Percentiles rank a stretch among this genome's conserved stretches.
phyloP scores from a whole-genome alignment of 2,888 invertebrate genomes.

The Sesamia inferens region DNA sequence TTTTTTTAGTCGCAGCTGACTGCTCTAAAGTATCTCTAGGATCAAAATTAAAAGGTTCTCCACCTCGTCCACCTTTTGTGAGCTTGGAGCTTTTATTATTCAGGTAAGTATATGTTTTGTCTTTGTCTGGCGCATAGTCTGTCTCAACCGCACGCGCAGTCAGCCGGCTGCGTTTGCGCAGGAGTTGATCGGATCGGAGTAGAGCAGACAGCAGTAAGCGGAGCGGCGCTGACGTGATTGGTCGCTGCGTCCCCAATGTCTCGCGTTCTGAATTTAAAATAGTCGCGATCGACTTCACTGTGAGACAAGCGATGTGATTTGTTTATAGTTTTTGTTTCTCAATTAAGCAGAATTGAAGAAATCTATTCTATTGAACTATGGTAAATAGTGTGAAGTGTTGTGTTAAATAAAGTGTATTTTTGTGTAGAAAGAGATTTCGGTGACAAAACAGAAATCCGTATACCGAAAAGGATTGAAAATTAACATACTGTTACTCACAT shows the following conservation, averaged over 20 bases:
- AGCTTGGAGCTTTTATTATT: constrained; percentile 83
- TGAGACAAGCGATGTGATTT: constrained; percentile 77
- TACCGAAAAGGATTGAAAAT: constrained; percentile 61
- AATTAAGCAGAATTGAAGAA: constrained; percentile 38
- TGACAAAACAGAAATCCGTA: constrained; percentile 64
- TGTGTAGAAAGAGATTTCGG: constrained; percentile 73
- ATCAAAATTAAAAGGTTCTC: constrained; percentile 73
- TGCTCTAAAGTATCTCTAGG: constrained; percentile 64
- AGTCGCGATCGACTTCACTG: constrained; percentile 79
- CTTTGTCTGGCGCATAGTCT: constrained; percentile 67
- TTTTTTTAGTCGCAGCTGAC: constrained; percentile 41
- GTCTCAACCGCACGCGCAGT: constrained; percentile 78
- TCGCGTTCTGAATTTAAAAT: constrained; percentile 81
- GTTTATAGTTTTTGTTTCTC: constrained; percentile 70
- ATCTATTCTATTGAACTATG: constrained; percentile 63
- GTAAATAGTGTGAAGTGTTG: constrained; percentile 72
- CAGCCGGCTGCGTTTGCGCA: constrained; percentile 79
- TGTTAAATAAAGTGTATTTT: constrained; percentile 69
- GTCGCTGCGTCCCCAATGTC: constrained; percentile 74
- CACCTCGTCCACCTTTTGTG: constrained; percentile 77
- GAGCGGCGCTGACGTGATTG: constrained; percentile 85
- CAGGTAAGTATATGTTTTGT: constrained; percentile 82
- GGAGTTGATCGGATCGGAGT: constrained; percentile 83
- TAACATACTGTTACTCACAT: constrained; percentile 51
- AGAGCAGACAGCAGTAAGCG: constrained; percentile 86